These are phyloP conservation scores for Papilio machaon DNA, from an alignment of 1,140 invertebrate species.

Conservation along the genomic window DNA sequence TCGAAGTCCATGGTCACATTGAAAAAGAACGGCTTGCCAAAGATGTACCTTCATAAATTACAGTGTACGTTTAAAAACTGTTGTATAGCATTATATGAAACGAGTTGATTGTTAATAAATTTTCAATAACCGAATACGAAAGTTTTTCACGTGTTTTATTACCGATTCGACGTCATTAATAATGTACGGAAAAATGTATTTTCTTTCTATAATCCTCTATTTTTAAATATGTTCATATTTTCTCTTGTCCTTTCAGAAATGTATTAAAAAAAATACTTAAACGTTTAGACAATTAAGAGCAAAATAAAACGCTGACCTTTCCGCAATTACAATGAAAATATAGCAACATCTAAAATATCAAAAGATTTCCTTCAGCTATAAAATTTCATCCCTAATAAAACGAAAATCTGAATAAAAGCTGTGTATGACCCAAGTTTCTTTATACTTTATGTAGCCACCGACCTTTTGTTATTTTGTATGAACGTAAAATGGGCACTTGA, in stretches of 20 bases:
- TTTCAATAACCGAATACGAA: constrained; percentile 44
- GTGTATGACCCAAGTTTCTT: constrained; percentile 23
- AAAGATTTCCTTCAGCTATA: constrained; percentile 15
- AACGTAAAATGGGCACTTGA: constrained; percentile 2
- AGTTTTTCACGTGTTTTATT: constrained; percentile 40
- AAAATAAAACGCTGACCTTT: background rate
- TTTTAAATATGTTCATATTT: background rate
- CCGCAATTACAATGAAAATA: background rate
- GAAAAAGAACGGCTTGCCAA: constrained; percentile 72
- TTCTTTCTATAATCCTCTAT: background rate
- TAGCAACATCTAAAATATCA: constrained; percentile 14
- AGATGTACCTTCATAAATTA: constrained; percentile 68
- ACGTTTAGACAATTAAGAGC: background rate
- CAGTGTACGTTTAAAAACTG: constrained; percentile 51
- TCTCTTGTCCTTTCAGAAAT: too few relatives aligned
- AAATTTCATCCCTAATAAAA: constrained; percentile 19
- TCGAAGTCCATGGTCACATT: constrained; percentile 3
- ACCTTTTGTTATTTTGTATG: background rate
- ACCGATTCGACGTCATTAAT: background rate
- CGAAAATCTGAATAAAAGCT: constrained; percentile 21
- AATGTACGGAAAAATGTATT: background rate
- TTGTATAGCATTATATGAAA: constrained; percentile 63
- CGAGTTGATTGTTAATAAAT: constrained; percentile 75
- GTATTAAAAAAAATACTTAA: too few relatives aligned
- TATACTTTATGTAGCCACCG: background rate